A percentile compares a stretch with the other conserved stretches of the same genome.
phyloP scores from a whole-genome alignment of 2,113 vertebrate genomes.

The Microcebus murinus region DNA sequence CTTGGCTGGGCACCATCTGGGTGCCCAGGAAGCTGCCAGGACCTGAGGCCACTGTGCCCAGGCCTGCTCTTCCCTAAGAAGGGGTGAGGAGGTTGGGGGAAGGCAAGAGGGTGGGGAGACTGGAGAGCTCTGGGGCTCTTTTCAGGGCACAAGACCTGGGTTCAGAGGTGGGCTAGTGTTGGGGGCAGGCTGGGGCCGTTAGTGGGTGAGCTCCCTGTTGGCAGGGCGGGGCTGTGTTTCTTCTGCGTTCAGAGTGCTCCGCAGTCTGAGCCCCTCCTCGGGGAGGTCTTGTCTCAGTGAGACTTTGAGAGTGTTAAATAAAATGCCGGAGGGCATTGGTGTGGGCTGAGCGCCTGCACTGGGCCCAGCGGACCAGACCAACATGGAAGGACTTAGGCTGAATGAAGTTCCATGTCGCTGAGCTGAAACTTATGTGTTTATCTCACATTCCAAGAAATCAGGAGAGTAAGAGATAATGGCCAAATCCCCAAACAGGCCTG shows the following conservation, averaged over 20 bases:
- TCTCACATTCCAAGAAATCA: neutral
- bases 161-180: fast-evolving
- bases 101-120: neutral
- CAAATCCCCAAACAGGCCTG: neutral
- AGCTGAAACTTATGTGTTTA: neutral
- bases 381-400: neutral
- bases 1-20: neutral
- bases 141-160: neutral
- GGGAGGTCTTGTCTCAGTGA: neutral
- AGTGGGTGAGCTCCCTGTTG: no score
- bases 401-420: neutral
- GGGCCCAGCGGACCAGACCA: neutral
- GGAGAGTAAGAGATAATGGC: neutral
- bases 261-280: neutral
- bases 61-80: neutral
- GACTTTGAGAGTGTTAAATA: neutral
- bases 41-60: neutral
- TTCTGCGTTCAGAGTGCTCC: neutral
- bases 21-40: slow-evolving; percentile 40
- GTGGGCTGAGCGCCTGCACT: neutral
- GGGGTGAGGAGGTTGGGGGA: neutral
- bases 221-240: neutral
- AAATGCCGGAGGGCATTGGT: no score
- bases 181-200: neutral
- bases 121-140: neutral